These are phyloP conservation scores for Lordiphosa mommai DNA, from an alignment of 1,140 invertebrate genomes.

Conservation along the genomic window DNA sequence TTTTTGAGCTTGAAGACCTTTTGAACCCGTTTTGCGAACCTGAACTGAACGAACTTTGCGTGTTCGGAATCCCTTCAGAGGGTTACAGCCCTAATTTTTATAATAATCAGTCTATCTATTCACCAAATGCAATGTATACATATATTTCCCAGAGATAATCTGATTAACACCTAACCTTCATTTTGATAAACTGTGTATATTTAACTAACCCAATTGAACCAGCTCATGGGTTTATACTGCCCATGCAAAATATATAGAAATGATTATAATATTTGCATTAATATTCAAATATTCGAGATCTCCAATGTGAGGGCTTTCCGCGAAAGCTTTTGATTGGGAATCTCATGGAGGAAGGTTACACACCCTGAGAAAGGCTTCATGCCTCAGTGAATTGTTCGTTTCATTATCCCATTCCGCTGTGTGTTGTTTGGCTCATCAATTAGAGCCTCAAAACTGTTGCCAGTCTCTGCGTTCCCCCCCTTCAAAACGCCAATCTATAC, in stretches of 20 bases:
- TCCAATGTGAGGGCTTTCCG: constrained; percentile 10
- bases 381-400: constrained; percentile 27
- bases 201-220: constrained; percentile 52
- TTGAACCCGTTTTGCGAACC: too few relatives aligned
- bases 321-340: constrained; percentile 14
- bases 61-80: too few relatives aligned
- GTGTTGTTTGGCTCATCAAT: constrained; percentile 41
- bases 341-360: neutral
- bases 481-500: too few relatives aligned
- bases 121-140: too few relatives aligned
- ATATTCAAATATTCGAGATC: too few relatives aligned
- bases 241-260: neutral
- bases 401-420: constrained; percentile 10
- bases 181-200: constrained; percentile 33
- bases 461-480: constrained; percentile 1
- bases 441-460: constrained; percentile 57
- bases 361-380: constrained; percentile 16
- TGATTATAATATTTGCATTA: constrained; percentile 24
- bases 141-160: too few relatives aligned
- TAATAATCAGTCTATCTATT: too few relatives aligned
- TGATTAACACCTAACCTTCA: constrained; percentile 1
- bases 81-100: too few relatives aligned
- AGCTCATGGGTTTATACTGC: neutral
- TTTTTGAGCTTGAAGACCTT: too few relatives aligned
- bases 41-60: too few relatives aligned